Base-by-base conservation (phyloP, 2,888 invertebrate genomes). In the Norana najaformis region DNA sequence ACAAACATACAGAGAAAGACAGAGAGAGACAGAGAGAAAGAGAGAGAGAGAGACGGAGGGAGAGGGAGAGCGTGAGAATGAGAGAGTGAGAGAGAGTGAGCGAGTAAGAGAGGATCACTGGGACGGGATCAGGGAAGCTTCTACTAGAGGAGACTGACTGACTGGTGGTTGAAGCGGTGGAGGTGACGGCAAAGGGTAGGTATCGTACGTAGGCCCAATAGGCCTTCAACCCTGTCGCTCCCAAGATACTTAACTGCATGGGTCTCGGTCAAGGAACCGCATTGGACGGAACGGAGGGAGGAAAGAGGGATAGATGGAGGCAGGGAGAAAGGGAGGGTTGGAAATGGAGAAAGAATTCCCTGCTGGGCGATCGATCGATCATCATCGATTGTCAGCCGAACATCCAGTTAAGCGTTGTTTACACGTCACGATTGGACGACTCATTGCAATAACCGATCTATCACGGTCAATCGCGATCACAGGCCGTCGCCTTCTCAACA, bases 391-490 rank as follows among this genome's bases (percentile, higher is more conserved):
- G 69, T 69, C 69, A 69, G 69, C 30, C 69, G 69, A 47, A 69
- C 69, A 69, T 69, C 69, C 30, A 69, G 69, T 69, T 69, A 69
- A 69, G 69, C 69, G 69, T 69, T 69, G 69, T 69, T 69, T 69
- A 69, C 69, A 69, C 69, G 69, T 69, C 69, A n/a, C 69, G 69
- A 69, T 69, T 69, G 69, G 69, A 69, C n/a, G 69, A 30, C 69
- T 20, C 47, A 69, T 69, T 69, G 69, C 69, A 69, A 69, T n/a
- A 69, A 13, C 69, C 69, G 69, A 69, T 69, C 69, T 69, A 69
- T 69, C 69, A 69, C 69, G 69, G 13, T 8, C n/a, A 69, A 69
- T 69, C 30, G 30, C 5, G 69, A 69, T 69, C 69, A 69, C 69
- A 69, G 69, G 69, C n/a, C 69, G 11, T 5, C 69, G n/a, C n/a